Evolutionary conservation across 1,140 invertebrate species (phyloP).

Genomic region (Ostrea edulis): DNA sequence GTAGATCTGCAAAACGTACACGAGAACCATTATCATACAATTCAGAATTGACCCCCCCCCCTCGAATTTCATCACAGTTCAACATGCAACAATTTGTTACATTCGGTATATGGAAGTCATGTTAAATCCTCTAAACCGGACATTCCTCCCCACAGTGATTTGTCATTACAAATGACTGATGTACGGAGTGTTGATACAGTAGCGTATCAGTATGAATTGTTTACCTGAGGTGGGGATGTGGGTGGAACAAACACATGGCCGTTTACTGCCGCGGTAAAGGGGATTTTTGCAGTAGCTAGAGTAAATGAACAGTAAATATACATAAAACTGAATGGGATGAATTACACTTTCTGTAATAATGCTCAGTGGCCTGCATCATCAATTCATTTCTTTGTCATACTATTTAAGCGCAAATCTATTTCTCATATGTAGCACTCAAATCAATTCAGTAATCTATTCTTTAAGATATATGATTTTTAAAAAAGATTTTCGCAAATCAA

Average conservation of each 20-base stretch:
- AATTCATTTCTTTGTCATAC: not conserved
- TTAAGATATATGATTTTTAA: no score
- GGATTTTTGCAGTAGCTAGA: slow-evolving; percentile 29
- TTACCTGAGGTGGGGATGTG: slow-evolving; percentile 32
- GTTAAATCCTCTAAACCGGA: no score
- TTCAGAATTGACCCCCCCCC: not conserved
- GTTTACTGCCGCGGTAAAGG: slow-evolving; percentile 40
- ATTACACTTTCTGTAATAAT: not conserved
- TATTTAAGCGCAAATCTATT: not conserved
- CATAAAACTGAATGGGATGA: not conserved
- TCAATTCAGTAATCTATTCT: no score
- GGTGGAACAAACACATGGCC: slow-evolving; percentile 38
- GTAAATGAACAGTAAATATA: not conserved
- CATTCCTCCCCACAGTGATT: not conserved
- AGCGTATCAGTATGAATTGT: not conserved
- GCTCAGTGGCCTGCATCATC: not conserved
- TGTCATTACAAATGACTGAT: not conserved
- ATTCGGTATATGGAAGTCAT: no score
- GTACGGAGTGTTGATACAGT: not conserved
- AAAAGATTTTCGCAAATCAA: not conserved
- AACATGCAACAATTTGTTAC: no score
- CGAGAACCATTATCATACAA: not conserved
- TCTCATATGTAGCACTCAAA: not conserved
- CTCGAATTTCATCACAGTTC: no score
- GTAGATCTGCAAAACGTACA: not conserved